These are phyloP conservation scores for Lacerta viridis DNA, from an alignment of 2,797 vertebrate species.

Conservation along the genomic window DNA sequence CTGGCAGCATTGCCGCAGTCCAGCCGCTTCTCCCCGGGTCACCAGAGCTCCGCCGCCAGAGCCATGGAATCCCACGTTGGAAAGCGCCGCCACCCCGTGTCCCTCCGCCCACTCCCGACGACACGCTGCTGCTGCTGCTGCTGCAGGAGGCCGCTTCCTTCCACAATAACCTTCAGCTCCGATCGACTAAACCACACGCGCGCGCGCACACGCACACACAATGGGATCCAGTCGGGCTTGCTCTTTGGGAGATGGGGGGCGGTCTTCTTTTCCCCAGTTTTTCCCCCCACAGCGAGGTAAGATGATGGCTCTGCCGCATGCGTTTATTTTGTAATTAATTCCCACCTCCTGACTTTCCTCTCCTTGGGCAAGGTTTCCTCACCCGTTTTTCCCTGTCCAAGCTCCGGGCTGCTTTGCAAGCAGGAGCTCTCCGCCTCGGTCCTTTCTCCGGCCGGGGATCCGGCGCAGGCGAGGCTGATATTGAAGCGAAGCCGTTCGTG, in stretches of 20 bases:
- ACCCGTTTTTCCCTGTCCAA: not conserved
- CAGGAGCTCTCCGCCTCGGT: not conserved
- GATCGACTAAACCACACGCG: conserved; percentile 38
- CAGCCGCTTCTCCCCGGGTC: not conserved
- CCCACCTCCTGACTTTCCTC: not conserved
- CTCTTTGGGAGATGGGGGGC: not conserved
- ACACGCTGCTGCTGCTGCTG: not conserved
- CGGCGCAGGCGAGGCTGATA: not conserved
- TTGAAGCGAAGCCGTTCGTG: not conserved
- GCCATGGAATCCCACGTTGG: not conserved
- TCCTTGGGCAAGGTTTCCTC: not conserved
- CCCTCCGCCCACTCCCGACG: conserved; percentile 12
- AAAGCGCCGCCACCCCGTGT: not conserved
- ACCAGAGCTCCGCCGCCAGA: not conserved
- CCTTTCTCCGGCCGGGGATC: not conserved
- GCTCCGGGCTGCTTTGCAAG: not conserved
- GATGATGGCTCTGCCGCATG: not conserved
- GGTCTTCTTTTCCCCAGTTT: not conserved
- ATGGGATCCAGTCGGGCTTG: conserved; percentile 15
- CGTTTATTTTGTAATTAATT: not conserved
- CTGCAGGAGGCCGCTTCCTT: conserved; percentile 49
- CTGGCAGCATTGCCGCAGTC: conserved; percentile 28
- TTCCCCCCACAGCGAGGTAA: not conserved
- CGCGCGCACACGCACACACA: not conserved
- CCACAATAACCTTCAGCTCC: conserved; percentile 38